phyloP scores from a whole-genome alignment of 2,113 vertebrate species.

The Lathamus discolor region DNA sequence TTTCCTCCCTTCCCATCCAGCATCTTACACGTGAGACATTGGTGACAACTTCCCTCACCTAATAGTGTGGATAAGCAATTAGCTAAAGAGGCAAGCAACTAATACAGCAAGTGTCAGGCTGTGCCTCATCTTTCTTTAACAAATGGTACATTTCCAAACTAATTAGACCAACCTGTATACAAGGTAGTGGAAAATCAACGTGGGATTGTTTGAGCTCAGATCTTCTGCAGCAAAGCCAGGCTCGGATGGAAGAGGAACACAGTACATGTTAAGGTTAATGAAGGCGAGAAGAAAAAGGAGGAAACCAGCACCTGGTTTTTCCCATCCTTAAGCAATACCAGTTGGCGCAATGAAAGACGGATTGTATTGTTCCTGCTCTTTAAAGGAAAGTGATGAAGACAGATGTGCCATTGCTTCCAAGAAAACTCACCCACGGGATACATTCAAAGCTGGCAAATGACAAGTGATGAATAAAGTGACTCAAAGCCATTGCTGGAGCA shows the following conservation, averaged over 20 bases:
- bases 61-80: neutral
- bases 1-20: neutral
- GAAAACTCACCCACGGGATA: neutral
- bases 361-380: neutral
- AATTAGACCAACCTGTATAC: constrained; percentile 10
- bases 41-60: neutral
- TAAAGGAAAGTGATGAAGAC: neutral
- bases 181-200: neutral
- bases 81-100: constrained; percentile 36
- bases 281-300: neutral
- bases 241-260: neutral
- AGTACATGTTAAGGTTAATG: neutral
- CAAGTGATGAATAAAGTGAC: neutral
- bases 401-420: neutral
- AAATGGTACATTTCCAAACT: constrained; percentile 1
- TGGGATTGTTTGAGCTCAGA: neutral
- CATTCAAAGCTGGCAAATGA: neutral
- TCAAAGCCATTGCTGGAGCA: neutral
- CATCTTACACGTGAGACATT: fast-evolving
- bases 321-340: neutral
- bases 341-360: neutral
- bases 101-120: constrained; percentile 38
- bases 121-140: neutral
- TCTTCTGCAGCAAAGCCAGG: neutral
- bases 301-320: neutral